Conservation (phyloP, 2,797 vertebrate species). For the Siniperca obscura region DNA sequence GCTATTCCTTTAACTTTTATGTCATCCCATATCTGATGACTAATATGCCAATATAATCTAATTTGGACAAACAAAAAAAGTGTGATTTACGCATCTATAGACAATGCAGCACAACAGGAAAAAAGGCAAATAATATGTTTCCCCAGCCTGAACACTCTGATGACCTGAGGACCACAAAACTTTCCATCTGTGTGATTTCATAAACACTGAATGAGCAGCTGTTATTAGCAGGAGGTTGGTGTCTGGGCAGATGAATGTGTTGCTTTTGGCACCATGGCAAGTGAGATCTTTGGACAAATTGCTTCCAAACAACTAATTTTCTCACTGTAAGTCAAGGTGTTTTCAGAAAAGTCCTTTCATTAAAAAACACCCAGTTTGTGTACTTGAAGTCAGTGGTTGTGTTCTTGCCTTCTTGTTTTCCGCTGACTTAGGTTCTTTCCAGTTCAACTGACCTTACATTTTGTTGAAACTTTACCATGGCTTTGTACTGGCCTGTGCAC, state of each 20-base stretch:
- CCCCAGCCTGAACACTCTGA: background rate
- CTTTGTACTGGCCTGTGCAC: slow-evolving; percentile 6
- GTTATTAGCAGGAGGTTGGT: background rate
- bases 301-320: slow-evolving; percentile 25
- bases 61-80: background rate
- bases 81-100: background rate
- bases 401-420: slow-evolving; percentile 11
- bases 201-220: slow-evolving; percentile 4
- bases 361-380: background rate
- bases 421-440: background rate
- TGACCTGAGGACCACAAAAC: background rate
- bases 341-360: background rate
- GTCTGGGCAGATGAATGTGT: background rate
- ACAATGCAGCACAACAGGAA: background rate
- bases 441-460: slow-evolving; percentile 1
- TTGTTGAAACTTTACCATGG: slow-evolving; percentile 17
- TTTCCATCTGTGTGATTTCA: background rate
- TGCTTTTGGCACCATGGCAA: slow-evolving; percentile 31
- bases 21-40: too few species aligned
- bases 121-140: background rate
- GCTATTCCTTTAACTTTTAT: background rate
- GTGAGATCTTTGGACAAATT: slow-evolving; percentile 22
- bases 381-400: background rate
- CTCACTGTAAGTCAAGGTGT: background rate
- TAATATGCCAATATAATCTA: background rate